Percentiles rank a stretch among this genome's conserved stretches.
These are phyloP conservation scores for Napeogenes inachia DNA, from an alignment of 2,888 invertebrate genomes.

Conservation along the genomic window DNA sequence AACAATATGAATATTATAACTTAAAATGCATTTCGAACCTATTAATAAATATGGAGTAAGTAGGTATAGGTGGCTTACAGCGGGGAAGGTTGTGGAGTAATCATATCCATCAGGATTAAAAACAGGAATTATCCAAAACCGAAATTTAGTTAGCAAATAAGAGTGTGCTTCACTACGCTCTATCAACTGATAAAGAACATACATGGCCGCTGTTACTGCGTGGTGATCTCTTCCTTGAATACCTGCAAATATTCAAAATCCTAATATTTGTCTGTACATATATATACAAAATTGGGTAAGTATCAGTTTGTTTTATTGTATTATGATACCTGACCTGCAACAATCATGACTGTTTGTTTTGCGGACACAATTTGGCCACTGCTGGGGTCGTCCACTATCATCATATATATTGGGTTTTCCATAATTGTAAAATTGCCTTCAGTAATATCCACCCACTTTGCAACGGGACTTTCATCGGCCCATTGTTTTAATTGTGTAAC, in stretches of 20 bases:
- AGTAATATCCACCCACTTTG: slow-evolving; percentile 62
- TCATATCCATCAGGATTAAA: slow-evolving; percentile 72
- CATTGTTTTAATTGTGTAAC: slow-evolving; percentile 56
- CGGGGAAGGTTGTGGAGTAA: slow-evolving; percentile 68
- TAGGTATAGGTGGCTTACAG: slow-evolving; percentile 43
- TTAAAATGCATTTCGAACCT: not conserved
- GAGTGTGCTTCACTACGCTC: slow-evolving; percentile 56
- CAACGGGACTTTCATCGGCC: slow-evolving; percentile 62
- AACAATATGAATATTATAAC: too few species aligned
- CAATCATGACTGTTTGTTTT: slow-evolving; percentile 65
- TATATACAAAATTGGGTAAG: too few species aligned
- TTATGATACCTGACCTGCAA: slow-evolving; percentile 63
- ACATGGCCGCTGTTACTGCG: slow-evolving; percentile 66
- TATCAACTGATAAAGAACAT: slow-evolving; percentile 61
- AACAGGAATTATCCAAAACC: slow-evolving; percentile 69
- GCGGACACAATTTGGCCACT: slow-evolving; percentile 64
- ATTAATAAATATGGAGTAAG: not conserved
- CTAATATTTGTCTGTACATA: not conserved
- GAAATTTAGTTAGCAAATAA: slow-evolving; percentile 57
- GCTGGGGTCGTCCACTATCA: slow-evolving; percentile 67
- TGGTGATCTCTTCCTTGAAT: slow-evolving; percentile 69
- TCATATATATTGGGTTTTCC: slow-evolving; percentile 70
- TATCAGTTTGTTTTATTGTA: too few species aligned
- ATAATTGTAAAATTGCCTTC: slow-evolving; percentile 61
- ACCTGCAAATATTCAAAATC: slow-evolving; percentile 40